phyloP scores from a whole-genome alignment of 2,797 vertebrate genomes.

The Poecilia picta region DNA sequence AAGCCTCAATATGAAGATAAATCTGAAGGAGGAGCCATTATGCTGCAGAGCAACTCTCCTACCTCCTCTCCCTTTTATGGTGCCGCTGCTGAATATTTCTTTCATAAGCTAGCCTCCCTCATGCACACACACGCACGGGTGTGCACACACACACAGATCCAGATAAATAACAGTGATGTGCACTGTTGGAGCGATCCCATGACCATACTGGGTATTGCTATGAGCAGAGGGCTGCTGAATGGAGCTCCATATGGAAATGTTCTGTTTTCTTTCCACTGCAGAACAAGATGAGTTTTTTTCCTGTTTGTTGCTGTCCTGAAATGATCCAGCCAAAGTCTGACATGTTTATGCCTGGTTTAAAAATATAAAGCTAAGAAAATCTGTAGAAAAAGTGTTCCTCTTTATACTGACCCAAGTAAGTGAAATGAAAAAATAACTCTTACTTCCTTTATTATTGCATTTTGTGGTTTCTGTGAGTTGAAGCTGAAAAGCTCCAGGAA shows the following conservation, averaged over 20 bases:
- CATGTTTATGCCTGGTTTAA: background rate
- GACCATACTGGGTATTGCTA: conserved; percentile 80
- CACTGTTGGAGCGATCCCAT: conserved; percentile 48
- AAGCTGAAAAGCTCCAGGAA: background rate
- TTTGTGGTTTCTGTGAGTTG: background rate
- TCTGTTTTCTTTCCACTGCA: conserved; percentile 22
- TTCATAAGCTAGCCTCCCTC: conserved; percentile 16
- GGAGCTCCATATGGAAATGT: conserved; percentile 44
- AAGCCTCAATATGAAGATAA: conserved; percentile 55
- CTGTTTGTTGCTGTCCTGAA: background rate
- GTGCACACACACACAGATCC: conserved; percentile 17
- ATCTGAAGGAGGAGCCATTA: conserved; percentile 36
- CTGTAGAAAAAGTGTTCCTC: background rate
- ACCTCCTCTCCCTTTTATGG: conserved; percentile 73
- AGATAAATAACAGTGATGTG: conserved; percentile 59
- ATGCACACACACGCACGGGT: conserved; percentile 17
- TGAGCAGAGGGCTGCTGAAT: conserved; percentile 36
- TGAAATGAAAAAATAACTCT: background rate
- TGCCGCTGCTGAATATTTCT: conserved; percentile 52
- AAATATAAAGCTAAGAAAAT: background rate
- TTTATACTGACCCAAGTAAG: background rate
- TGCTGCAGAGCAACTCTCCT: conserved; percentile 25
- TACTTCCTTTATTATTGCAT: background rate
- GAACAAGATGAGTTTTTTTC: conserved; percentile 20
- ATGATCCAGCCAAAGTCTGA: background rate